A percentile compares a stretch with the other conserved stretches of the same genome.
These are phyloP conservation scores for Rhodophaea formosa DNA, from an alignment of 2,888 invertebrate genomes.

Conservation along the genomic window DNA sequence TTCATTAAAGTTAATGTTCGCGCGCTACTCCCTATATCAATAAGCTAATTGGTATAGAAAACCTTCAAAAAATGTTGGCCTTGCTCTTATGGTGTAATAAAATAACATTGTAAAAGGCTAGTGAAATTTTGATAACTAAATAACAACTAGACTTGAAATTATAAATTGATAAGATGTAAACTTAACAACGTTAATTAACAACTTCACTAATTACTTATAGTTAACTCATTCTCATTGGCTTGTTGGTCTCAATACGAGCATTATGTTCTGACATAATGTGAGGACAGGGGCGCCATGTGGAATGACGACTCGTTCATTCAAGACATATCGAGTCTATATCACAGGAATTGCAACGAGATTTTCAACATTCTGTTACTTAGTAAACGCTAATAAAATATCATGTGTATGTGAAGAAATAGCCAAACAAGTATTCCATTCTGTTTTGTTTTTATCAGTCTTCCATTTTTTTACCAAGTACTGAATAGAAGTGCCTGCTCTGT, in stretches of 20 bases:
- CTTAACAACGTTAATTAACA: constrained; percentile 46
- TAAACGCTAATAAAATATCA: too few relatives aligned
- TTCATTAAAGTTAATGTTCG: not conserved
- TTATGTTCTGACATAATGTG: too few relatives aligned
- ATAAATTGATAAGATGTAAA: constrained; percentile 64
- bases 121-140: constrained; percentile 79
- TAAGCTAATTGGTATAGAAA: constrained; percentile 44
- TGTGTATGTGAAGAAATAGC: too few relatives aligned
- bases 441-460: constrained; percentile 29
- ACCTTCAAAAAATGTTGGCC: constrained; percentile 61
- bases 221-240: constrained; percentile 36
- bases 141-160: constrained; percentile 74
- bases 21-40: constrained; percentile 38
- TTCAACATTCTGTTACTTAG: not conserved
- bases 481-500: constrained; percentile 14
- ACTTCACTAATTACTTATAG: constrained; percentile 33
- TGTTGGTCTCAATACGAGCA: constrained; percentile 29
- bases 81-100: constrained; percentile 71
- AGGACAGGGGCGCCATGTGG: constrained; percentile 12
- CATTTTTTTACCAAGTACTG: constrained; percentile 24
- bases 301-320: constrained; percentile 20
- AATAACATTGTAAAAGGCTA: constrained; percentile 78
- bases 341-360: constrained; percentile 22
- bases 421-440: not conserved
- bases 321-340: constrained; percentile 5